Conservation (phyloP, 2,888 invertebrate species). For the Pristionchus arcanus region DNA sequence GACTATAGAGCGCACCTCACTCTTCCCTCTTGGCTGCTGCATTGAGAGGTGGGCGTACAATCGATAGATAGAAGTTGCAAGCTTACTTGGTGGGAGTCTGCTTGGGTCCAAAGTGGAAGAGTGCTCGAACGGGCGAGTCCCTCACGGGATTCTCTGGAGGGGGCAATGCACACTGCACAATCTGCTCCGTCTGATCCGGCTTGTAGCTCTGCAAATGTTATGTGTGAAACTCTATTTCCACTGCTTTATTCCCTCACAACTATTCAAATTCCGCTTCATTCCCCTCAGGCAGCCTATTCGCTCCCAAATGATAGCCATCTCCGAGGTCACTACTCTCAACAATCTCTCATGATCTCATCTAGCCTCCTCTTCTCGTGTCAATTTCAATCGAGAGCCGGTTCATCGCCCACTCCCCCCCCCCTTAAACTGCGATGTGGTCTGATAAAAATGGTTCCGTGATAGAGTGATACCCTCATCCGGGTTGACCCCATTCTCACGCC, state of each 20-base stretch:
- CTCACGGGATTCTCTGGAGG: slow-evolving; percentile 17
- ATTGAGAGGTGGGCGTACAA: neutral
- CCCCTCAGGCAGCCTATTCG: neutral
- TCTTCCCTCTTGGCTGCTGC: neutral
- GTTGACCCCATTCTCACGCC: slow-evolving; percentile 22
- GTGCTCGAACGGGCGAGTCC: slow-evolving; percentile 49
- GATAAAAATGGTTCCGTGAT: neutral
- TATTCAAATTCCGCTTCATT: slow-evolving; percentile 4
- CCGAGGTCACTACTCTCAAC: slow-evolving; percentile 22
- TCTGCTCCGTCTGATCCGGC: slow-evolving; percentile 35
- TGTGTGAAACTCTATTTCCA: neutral
- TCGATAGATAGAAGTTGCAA: neutral
- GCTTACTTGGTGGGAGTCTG: slow-evolving; percentile 69
- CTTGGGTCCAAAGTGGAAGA: slow-evolving; percentile 68
- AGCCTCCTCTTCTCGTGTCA: neutral
- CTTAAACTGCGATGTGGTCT: neutral
- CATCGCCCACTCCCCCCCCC: neutral
- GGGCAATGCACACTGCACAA: slow-evolving; percentile 39
- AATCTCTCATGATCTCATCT: neutral
- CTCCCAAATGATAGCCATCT: slow-evolving; percentile 15
- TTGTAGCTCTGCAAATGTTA: slow-evolving; percentile 39
- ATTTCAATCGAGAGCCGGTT: slow-evolving; percentile 31
- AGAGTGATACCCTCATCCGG: slow-evolving; percentile 30
- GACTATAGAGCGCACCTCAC: neutral
- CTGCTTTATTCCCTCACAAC: no score